Base-by-base conservation (phyloP, 2,797 vertebrate genomes). In the Leucoraja ocellata region DNA sequence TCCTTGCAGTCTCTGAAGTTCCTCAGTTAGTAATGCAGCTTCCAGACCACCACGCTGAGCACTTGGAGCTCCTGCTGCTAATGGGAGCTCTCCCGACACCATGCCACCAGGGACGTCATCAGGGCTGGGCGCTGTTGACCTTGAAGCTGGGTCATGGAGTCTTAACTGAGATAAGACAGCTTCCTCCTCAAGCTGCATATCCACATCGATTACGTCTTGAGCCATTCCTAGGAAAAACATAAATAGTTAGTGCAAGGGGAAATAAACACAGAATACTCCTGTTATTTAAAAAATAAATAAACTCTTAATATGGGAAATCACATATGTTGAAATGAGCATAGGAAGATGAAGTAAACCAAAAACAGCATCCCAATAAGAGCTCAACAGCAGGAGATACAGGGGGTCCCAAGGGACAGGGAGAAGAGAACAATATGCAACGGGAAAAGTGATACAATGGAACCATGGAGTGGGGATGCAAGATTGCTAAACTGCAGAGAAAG, bases 161-260 rank as follows among this genome's bases (percentile, higher is more conserved):
- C 9, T 74, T 36, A 39, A 78, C 25, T 0, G 2, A 11, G 91
- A 93, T 1, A 46, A 9, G 0, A 93, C 11, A 2, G 80, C 91
- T 79, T 14, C 94, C 28, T 94, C 93, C 25, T 93, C 95, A 0
- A 94, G n/a, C 0, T 95, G 96, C 32, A 96, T 93, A 93, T 98
- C 97, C 46, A 97, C 96, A 93, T 99, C 98, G 98, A 99, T 98
- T 58, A 96, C 96, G 95, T 99, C 98, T 6, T 96, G 94, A 86
- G 96, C 95, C 96, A 97, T 97, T 93, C 93, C 96, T 96, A 93
- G 91, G 93, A 84, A 94, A 83, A 81, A 0, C 11, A 63, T 16
- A 84, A 10, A 32, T 76, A 92, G 28, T 25, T 13, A 54, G 10
- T 46, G 9, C 9, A 73, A 39, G 13, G 32, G 11, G 63, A 4